phyloP scores from a whole-genome alignment of 2,888 invertebrate genomes.

The Leptinotarsa tumamoca region DNA sequence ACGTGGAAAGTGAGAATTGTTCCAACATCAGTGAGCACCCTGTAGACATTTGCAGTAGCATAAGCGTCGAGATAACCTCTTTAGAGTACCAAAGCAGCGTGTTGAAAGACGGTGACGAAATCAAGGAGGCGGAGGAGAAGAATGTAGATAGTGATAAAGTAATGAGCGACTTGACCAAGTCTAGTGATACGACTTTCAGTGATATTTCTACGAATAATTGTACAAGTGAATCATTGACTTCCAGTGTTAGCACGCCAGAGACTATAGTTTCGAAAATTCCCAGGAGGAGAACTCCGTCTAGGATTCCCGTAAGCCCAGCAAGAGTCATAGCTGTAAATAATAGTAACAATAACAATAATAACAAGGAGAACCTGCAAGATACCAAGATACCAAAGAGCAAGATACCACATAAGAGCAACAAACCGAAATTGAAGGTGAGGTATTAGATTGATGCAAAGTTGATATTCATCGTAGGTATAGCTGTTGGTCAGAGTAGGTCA shows the following conservation, averaged over 20 bases:
- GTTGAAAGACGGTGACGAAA: slow-evolving; percentile 42
- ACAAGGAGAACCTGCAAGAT: slow-evolving; percentile 57
- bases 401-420: slow-evolving; percentile 68
- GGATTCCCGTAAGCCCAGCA: slow-evolving; percentile 61
- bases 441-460: not conserved
- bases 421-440: slow-evolving; percentile 65
- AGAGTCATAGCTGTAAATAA: slow-evolving; percentile 51
- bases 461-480: too few species aligned
- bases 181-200: slow-evolving; percentile 60
- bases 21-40: slow-evolving; percentile 63
- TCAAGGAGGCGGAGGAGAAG: slow-evolving; percentile 38
- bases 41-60: slow-evolving; percentile 64
- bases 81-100: slow-evolving; percentile 56
- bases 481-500: too few species aligned
- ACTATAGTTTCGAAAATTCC: slow-evolving; percentile 76
- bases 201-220: slow-evolving; percentile 65
- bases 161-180: slow-evolving; percentile 58
- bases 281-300: slow-evolving; percentile 58
- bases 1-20: slow-evolving; percentile 64
- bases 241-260: slow-evolving; percentile 78
- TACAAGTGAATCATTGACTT: slow-evolving; percentile 76
- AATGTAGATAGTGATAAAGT: slow-evolving; percentile 48
- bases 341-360: slow-evolving; percentile 51
- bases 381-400: slow-evolving; percentile 70
- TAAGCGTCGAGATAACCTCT: slow-evolving; percentile 60